These are phyloP conservation scores for Pseudomyrmex dendroicus DNA, from an alignment of 1,140 invertebrate species.

Conservation along the genomic window DNA sequence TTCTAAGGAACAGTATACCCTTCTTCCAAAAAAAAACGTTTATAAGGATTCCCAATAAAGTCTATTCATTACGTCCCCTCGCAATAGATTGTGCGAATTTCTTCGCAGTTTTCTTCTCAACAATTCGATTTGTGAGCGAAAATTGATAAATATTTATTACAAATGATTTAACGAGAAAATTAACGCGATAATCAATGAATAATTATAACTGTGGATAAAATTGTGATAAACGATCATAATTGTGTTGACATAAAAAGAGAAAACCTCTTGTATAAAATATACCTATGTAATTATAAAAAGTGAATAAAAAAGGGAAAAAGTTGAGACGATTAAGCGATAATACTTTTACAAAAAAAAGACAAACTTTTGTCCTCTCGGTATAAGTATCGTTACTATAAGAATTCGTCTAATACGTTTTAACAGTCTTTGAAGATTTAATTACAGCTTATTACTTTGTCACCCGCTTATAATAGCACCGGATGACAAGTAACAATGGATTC, in stretches of 20 bases:
- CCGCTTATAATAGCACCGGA: neutral
- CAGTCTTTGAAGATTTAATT: slow-evolving; percentile 45
- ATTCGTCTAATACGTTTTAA: slow-evolving; percentile 11
- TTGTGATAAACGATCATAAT: too few relatives aligned
- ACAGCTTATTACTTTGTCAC: slow-evolving; percentile 50
- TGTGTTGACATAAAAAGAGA: too few relatives aligned
- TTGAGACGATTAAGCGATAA: neutral
- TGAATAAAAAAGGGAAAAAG: neutral
- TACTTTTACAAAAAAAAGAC: neutral
- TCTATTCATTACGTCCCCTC: neutral
- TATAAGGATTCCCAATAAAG: slow-evolving; percentile 40
- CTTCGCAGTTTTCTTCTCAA: neutral
- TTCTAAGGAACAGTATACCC: neutral
- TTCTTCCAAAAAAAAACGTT: slow-evolving; percentile 22
- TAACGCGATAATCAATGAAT: neutral
- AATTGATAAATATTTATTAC: neutral
- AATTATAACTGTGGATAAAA: neutral
- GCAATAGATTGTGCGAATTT: neutral
- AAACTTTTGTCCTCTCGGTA: neutral
- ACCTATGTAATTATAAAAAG: too few relatives aligned
- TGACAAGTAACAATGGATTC: slow-evolving; percentile 48
- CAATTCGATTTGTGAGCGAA: neutral
- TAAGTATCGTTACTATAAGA: slow-evolving; percentile 36
- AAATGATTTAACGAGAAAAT: neutral
- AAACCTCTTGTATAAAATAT: too few relatives aligned